Evolutionary conservation across 2,888 invertebrate species (phyloP).

Genomic region (Caenorhabditis auriculariae): DNA sequence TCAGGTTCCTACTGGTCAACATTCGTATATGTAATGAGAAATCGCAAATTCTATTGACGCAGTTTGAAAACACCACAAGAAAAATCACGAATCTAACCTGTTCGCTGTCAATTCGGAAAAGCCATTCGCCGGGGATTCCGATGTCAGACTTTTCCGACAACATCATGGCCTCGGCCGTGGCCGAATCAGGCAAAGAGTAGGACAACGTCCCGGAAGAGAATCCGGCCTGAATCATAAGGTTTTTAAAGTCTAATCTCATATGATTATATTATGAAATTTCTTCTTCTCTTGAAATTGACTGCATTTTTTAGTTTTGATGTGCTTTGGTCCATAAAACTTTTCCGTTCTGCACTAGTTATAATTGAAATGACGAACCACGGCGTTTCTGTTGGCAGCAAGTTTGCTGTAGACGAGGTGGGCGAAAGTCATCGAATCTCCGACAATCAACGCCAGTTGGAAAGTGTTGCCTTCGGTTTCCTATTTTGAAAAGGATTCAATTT

Average conservation of each 20-base stretch:
- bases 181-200: conserved; percentile 60
- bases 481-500: background rate
- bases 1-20: background rate
- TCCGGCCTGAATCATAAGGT: conserved; percentile 31
- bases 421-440: conserved; percentile 60
- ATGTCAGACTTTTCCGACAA: conserved; percentile 62
- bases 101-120: conserved; percentile 58
- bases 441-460: conserved; percentile 62
- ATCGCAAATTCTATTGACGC: background rate
- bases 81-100: conserved; percentile 9
- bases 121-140: conserved; percentile 64
- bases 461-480: conserved; percentile 43
- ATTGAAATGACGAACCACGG: conserved; percentile 45
- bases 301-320: background rate
- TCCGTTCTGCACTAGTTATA: background rate
- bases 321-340: background rate
- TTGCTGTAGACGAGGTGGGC: conserved; percentile 62
- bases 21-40: background rate
- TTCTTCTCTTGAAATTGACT: background rate
- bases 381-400: conserved; percentile 43
- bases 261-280: background rate
- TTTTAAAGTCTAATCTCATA: background rate
- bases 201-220: conserved; percentile 31
- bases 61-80: too few relatives aligned
- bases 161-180: conserved; percentile 45